Evolutionary conservation across 2,888 invertebrate genomes (phyloP).

Genomic region (Diaprepes abbreviatus): DNA sequence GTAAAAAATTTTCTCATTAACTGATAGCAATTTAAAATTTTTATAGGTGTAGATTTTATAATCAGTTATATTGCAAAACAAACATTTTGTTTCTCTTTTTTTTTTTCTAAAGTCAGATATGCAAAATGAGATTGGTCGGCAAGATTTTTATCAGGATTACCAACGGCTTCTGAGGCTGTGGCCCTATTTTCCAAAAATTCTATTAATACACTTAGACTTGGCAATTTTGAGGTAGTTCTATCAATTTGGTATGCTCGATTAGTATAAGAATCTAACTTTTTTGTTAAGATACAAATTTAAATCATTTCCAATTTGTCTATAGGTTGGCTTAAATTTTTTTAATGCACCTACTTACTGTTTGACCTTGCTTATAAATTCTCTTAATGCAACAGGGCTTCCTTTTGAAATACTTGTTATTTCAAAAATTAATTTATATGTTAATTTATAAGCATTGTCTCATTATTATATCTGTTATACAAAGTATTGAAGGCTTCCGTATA

Average conservation of each 20-base stretch:
- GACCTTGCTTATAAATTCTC: background rate
- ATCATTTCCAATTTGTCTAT: slow-evolving; percentile 4
- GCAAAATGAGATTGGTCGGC: too few species aligned
- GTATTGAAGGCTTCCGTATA: background rate
- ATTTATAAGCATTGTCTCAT: slow-evolving; percentile 12
- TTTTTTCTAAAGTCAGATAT: too few species aligned
- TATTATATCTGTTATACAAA: background rate
- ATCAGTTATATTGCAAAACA: background rate
- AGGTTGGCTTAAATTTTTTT: slow-evolving; percentile 10
- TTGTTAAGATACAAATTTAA: background rate
- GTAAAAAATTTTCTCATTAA: background rate
- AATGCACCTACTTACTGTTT: background rate
- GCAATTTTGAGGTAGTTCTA: slow-evolving; percentile 3
- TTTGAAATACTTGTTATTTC: background rate
- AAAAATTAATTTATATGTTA: background rate
- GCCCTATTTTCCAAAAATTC: background rate
- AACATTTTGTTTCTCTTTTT: slow-evolving; percentile 4
- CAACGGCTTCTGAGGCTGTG: too few species aligned
- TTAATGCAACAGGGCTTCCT: background rate
- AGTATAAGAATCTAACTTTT: slow-evolving; percentile 4
- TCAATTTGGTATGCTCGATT: slow-evolving; percentile 3
- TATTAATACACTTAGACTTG: too few species aligned
- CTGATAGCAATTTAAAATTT: background rate
- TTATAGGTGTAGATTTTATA: slow-evolving; percentile 1
- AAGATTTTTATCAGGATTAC: too few species aligned